These are phyloP conservation scores for Chascanopsetta lugubris DNA, from an alignment of 2,113 vertebrate species.

Conservation along the genomic window DNA sequence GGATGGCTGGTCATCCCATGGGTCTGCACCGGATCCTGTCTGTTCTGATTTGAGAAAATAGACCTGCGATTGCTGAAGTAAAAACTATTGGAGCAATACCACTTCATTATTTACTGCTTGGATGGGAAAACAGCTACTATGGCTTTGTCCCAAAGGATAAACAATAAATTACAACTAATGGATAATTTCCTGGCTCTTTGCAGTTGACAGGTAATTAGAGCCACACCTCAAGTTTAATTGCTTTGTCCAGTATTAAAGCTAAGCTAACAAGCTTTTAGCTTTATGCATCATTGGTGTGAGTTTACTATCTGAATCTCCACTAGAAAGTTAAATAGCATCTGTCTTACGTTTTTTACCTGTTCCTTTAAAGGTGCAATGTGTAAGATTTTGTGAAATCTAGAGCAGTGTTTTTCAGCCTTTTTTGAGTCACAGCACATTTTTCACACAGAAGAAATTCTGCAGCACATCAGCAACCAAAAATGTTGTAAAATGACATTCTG, in stretches of 20 bases:
- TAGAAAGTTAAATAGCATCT: background rate
- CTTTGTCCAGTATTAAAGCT: background rate
- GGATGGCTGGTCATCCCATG: no score
- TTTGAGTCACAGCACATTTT: no score
- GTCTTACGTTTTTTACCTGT: background rate
- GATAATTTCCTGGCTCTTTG: no score
- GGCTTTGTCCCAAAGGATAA: background rate
- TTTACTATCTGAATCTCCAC: background rate
- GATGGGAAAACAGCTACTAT: background rate
- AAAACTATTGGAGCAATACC: background rate
- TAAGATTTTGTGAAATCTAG: no score
- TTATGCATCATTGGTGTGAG: background rate
- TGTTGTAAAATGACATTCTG: no score
- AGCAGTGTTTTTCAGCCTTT: no score
- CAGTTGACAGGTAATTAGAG: background rate
- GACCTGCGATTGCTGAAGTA: background rate
- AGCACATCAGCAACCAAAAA: no score
- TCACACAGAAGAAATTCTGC: no score
- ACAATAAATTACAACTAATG: no score
- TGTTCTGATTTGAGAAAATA: no score
- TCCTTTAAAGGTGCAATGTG: no score
- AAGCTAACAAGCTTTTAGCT: background rate
- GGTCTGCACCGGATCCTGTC: no score
- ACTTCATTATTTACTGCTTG: background rate
- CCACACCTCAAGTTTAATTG: background rate